phyloP scores from a whole-genome alignment of 2,113 vertebrate genomes.

The Anhinga anhinga region DNA sequence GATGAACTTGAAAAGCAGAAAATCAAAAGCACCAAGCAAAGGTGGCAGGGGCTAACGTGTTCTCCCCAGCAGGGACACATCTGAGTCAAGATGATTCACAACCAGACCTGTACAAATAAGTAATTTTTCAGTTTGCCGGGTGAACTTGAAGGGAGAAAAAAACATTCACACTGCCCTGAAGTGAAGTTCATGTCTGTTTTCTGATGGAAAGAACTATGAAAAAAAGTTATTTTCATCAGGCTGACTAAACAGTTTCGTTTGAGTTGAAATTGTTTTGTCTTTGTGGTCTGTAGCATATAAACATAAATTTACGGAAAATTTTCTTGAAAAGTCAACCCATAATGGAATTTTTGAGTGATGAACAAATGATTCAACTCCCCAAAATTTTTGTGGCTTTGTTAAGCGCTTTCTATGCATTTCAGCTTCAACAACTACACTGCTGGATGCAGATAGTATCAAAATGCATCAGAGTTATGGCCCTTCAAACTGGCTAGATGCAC shows the following conservation, averaged over 20 bases:
- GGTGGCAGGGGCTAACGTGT: slow-evolving; percentile 5
- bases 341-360: background rate
- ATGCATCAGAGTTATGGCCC: background rate
- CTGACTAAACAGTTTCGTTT: background rate
- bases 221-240: background rate
- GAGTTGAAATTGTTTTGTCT: slow-evolving; percentile 34
- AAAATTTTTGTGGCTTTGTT: slow-evolving; percentile 7
- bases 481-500: background rate
- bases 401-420: background rate
- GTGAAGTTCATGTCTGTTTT: slow-evolving; percentile 42
- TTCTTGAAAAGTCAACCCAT: slow-evolving; percentile 4
- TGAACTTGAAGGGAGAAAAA: slow-evolving; percentile 29
- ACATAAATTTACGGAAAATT: background rate
- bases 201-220: background rate
- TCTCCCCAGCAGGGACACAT: slow-evolving; percentile 20
- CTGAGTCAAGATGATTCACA: slow-evolving; percentile 58
- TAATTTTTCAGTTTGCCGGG: slow-evolving; percentile 57
- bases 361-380: slow-evolving; percentile 23
- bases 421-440: background rate
- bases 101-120: slow-evolving; percentile 34
- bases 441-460: background rate
- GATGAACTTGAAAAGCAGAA: slow-evolving; percentile 43
- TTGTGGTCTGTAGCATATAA: slow-evolving; percentile 14
- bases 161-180: slow-evolving; percentile 20
- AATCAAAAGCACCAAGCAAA: background rate